Evolutionary conservation across 64 coral and sea anemone species (phyloP).

Genomic region (Trachythela sp.): DNA sequence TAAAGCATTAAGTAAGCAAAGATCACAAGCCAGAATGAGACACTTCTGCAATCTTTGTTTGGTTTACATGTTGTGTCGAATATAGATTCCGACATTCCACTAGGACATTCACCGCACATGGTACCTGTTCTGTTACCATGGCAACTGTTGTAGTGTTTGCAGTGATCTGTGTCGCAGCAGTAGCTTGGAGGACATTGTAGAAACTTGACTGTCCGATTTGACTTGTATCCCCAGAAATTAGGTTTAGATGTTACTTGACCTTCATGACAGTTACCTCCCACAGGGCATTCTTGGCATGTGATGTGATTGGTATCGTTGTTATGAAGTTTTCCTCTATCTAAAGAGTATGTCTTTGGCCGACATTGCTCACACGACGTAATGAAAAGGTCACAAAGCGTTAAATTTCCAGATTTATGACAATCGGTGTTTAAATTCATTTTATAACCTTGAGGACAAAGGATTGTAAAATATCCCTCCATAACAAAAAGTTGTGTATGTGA

Average conservation of each 20-base stretch:
- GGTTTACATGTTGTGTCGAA: not conserved
- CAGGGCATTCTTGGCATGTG: too few species aligned
- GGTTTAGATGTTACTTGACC: too few species aligned
- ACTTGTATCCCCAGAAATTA: not conserved
- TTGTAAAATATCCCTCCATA: too few species aligned
- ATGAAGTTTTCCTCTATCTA: not conserved
- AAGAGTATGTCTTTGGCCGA: not conserved
- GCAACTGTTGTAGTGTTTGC: not conserved
- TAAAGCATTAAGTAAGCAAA: not conserved
- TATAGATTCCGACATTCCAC: not conserved
- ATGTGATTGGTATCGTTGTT: not conserved
- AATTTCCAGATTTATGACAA: not conserved
- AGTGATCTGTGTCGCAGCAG: not conserved
- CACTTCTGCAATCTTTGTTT: not conserved
- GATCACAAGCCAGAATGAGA: not conserved
- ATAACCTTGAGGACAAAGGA: too few species aligned
- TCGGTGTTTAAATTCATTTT: not conserved
- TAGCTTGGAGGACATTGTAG: not conserved
- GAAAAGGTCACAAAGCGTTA: not conserved
- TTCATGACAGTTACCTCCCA: too few species aligned
- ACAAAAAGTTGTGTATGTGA: constrained; percentile 16
- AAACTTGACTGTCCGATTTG: not conserved
- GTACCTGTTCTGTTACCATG: not conserved
- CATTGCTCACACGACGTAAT: not conserved
- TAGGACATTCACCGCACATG: not conserved